Conservation (phyloP, 2,113 vertebrate genomes). For the Hypocryptadius cinnamomeus region DNA sequence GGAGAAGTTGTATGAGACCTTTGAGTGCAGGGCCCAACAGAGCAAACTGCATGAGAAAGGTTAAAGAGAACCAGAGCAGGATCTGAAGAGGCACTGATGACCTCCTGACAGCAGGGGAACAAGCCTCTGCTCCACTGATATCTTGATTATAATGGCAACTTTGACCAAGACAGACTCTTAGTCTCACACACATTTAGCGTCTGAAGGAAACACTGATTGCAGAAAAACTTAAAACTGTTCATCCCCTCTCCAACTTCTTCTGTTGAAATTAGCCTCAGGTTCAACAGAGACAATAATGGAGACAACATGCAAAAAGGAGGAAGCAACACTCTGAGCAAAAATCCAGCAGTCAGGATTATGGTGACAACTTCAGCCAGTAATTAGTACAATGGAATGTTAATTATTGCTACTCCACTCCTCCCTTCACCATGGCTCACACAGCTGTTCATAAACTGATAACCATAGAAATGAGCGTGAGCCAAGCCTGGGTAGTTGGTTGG, state of each 20-base stretch:
- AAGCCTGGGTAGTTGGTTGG: slow-evolving; percentile 21
- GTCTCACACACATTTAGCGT: background rate
- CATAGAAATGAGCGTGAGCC: background rate
- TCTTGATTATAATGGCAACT: slow-evolving; percentile 51
- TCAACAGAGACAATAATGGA: background rate
- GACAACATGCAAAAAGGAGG: background rate
- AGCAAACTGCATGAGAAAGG: background rate
- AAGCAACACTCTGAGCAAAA: background rate
- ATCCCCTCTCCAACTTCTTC: background rate
- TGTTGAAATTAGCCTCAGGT: background rate
- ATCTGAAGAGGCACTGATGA: slow-evolving; percentile 20
- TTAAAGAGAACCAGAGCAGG: background rate
- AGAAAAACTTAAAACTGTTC: background rate
- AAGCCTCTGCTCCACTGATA: slow-evolving; percentile 12
- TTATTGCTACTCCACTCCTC: background rate
- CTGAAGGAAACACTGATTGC: slow-evolving; percentile 34
- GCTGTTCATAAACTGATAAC: slow-evolving; percentile 42
- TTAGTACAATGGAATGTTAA: slow-evolving; percentile 31
- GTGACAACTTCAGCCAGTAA: slow-evolving; percentile 16
- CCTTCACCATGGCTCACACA: background rate
- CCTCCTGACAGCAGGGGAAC: slow-evolving; percentile 5
- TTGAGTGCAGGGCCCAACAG: background rate
- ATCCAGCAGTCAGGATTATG: background rate
- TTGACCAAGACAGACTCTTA: slow-evolving; percentile 18
- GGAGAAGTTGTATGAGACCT: background rate